Conservation (phyloP, 2,888 invertebrate genomes). For the Drosophila infuscata region DNA sequence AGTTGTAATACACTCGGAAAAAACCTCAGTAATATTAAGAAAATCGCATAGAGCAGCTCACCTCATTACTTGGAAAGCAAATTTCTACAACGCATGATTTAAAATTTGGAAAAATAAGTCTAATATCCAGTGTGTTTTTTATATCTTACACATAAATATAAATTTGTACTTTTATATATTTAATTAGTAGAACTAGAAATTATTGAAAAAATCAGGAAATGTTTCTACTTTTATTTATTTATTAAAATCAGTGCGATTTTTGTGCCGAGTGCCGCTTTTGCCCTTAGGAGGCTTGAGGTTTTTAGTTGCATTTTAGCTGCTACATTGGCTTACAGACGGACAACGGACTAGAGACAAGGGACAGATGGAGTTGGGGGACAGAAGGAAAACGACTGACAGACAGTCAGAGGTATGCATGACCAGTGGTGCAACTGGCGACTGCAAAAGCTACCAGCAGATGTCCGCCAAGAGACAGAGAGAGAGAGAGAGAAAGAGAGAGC, state of each 20-base stretch:
- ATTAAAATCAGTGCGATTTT: background rate
- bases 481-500: constrained; percentile 19
- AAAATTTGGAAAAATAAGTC: too few species aligned
- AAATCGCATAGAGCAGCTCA: background rate
- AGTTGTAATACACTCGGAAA: constrained; percentile 1
- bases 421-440: constrained; percentile 23
- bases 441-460: constrained; percentile 25
- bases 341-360: constrained; percentile 3
- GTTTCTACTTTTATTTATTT: background rate
- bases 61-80: background rate
- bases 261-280: constrained; percentile 28
- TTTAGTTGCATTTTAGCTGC: constrained; percentile 73
- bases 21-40: background rate
- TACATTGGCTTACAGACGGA: constrained; percentile 67
- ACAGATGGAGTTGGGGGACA: background rate
- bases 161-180: background rate
- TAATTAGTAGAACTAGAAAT: background rate
- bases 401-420: constrained; percentile 45
- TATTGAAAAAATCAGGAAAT: background rate
- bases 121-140: too few species aligned
- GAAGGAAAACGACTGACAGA: constrained; percentile 27
- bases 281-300: constrained; percentile 71
- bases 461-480: constrained; percentile 52
- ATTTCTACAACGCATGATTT: background rate
- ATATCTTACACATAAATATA: too few species aligned